Conservation (phyloP, 2,797 vertebrate species). For the Fundulus diaphanus region DNA sequence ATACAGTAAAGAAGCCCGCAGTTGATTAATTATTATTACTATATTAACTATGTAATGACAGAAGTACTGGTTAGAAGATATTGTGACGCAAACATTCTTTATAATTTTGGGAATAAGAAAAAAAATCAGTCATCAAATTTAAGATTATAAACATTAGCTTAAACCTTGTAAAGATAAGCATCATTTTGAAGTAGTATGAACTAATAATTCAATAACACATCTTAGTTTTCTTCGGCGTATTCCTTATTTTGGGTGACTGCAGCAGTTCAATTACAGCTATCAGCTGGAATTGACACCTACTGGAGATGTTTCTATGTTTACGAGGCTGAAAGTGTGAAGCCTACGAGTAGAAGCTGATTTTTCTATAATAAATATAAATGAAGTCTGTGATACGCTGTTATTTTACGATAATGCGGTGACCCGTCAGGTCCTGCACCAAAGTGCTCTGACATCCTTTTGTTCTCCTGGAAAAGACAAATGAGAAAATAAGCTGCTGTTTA, state of each 20-base stretch:
- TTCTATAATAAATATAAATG: background rate
- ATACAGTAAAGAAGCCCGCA: background rate
- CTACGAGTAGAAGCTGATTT: background rate
- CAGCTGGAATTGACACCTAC: background rate
- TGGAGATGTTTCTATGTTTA: background rate
- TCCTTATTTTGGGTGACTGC: background rate
- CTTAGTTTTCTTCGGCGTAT: background rate
- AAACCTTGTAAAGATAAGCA: background rate
- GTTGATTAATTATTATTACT: background rate
- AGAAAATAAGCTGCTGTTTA: conserved; percentile 1
- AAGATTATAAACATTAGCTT: background rate
- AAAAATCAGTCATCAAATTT: background rate
- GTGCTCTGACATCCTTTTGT: background rate
- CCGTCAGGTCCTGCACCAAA: background rate
- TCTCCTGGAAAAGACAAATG: background rate
- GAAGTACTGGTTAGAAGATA: too few species aligned
- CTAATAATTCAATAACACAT: background rate
- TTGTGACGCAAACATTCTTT: background rate
- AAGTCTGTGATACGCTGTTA: background rate
- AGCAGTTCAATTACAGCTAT: background rate
- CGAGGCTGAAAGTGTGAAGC: background rate
- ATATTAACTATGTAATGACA: too few species aligned
- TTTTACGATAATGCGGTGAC: background rate
- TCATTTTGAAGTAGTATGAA: background rate
- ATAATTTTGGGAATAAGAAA: background rate